Percentiles rank a stretch among this genome's conserved stretches.
Evolutionary conservation across 1,140 invertebrate species (phyloP).

Genomic region (Calliopsis andreniformis): DNA sequence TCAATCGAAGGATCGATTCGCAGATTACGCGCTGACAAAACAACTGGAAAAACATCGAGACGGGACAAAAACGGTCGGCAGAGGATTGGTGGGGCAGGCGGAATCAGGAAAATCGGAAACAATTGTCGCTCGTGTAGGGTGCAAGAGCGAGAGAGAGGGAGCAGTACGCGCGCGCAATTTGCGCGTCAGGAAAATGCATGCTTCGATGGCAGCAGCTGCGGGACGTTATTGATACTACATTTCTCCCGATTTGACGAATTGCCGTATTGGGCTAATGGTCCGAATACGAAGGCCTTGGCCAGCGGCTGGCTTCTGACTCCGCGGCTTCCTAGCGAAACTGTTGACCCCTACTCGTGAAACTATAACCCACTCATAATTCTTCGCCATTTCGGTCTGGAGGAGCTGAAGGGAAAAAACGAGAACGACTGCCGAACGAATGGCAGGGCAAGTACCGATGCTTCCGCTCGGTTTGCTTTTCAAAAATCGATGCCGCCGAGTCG

Average conservation of each 20-base stretch:
- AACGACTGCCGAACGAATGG: constrained; percentile 21
- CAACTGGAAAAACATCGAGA: constrained; percentile 49
- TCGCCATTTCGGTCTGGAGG: constrained; percentile 39
- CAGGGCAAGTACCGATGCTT: constrained; percentile 40
- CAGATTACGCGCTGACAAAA: constrained; percentile 54
- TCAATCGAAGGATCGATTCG: constrained; percentile 47
- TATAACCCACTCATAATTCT: constrained; percentile 73
- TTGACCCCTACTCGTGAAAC: constrained; percentile 70
- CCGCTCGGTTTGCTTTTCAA: constrained; percentile 32
- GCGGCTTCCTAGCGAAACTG: constrained; percentile 62
- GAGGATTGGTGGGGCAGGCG: not conserved
- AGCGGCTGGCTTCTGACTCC: constrained; percentile 48
- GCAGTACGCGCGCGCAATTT: constrained; percentile 69
- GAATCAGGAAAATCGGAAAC: constrained; percentile 63
- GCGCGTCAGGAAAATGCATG: constrained; percentile 78
- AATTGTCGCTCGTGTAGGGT: constrained; percentile 63
- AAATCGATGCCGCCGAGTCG: constrained; percentile 27
- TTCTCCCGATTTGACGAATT: constrained; percentile 82
- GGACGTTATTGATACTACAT: constrained; percentile 82
- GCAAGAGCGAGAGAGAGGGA: constrained; percentile 31
- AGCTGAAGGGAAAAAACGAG: constrained; percentile 27
- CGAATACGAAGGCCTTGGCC: constrained; percentile 72
- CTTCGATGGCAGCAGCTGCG: constrained; percentile 80
- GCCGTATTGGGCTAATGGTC: constrained; percentile 80
- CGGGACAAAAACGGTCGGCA: constrained; percentile 50